phyloP scores from a whole-genome alignment of 2,888 invertebrate genomes.

The Agrotis puta region DNA sequence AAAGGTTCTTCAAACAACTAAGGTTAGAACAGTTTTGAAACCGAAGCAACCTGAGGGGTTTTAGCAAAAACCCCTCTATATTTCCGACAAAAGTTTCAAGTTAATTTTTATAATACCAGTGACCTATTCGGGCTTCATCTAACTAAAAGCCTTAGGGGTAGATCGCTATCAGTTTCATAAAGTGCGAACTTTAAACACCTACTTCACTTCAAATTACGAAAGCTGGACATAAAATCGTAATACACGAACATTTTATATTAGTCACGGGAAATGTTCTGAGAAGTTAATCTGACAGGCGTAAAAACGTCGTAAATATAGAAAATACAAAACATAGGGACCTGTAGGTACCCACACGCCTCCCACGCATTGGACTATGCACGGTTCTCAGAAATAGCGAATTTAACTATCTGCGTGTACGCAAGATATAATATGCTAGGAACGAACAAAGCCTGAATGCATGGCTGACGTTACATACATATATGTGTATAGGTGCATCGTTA shows the following conservation, averaged over 20 bases:
- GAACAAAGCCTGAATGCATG: slow-evolving; percentile 35
- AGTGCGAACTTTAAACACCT: slow-evolving; percentile 47
- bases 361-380: slow-evolving; percentile 58
- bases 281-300: slow-evolving; percentile 64
- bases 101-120: slow-evolving; percentile 42
- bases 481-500: slow-evolving; percentile 28
- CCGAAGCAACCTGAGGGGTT: slow-evolving; percentile 35
- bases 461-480: slow-evolving; percentile 11
- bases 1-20: background rate
- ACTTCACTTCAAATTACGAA: slow-evolving; percentile 50
- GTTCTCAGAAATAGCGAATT: slow-evolving; percentile 66
- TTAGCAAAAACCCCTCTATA: slow-evolving; percentile 23
- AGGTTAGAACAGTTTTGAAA: slow-evolving; percentile 23
- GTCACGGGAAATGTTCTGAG: slow-evolving; percentile 59
- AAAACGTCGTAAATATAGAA: slow-evolving; percentile 66
- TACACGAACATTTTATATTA: slow-evolving; percentile 50
- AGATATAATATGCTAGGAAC: slow-evolving; percentile 3
- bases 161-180: slow-evolving; percentile 54
- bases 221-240: slow-evolving; percentile 43
- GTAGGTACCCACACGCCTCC: slow-evolving; percentile 59
- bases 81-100: slow-evolving; percentile 39
- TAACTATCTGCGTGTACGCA: slow-evolving; percentile 64
- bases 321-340: slow-evolving; percentile 54
- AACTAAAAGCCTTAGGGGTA: slow-evolving; percentile 47
- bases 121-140: slow-evolving; percentile 31